phyloP scores from a whole-genome alignment of 1,140 invertebrate species.

The Bradysia coprophila region DNA sequence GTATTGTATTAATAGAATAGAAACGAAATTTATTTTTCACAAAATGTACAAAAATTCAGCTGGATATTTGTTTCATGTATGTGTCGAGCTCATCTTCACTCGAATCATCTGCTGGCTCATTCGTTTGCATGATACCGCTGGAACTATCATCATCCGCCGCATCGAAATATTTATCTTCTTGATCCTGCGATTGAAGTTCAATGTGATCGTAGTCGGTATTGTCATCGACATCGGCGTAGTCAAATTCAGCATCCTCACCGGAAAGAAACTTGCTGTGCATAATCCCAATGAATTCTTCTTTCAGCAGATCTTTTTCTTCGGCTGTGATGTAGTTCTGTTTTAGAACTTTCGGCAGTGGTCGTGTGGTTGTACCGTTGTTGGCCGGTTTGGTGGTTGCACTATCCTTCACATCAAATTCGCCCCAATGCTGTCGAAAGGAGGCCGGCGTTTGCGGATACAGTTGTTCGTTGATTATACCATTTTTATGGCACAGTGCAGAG shows the following conservation, averaged over 20 bases:
- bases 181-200: slow-evolving; percentile 45
- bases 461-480: background rate
- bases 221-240: slow-evolving; percentile 59
- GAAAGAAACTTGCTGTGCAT: slow-evolving; percentile 79
- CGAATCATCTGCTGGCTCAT: slow-evolving; percentile 11
- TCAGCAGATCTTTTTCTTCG: slow-evolving; percentile 41
- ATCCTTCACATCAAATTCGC: slow-evolving; percentile 10
- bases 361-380: slow-evolving; percentile 13
- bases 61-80: slow-evolving; percentile 53
- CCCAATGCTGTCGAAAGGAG: slow-evolving; percentile 14
- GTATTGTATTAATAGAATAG: too few relatives aligned
- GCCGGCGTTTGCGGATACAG: slow-evolving; percentile 2
- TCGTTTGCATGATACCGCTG: slow-evolving; percentile 12
- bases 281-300: slow-evolving; percentile 65
- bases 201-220: slow-evolving; percentile 66
- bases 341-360: too few relatives aligned
- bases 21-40: too few relatives aligned
- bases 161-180: slow-evolving; percentile 81
- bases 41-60: too few relatives aligned
- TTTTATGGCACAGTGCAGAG: slow-evolving; percentile 3
- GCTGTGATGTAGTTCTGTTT: slow-evolving; percentile 25
- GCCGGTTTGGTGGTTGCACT: slow-evolving; percentile 10
- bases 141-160: slow-evolving; percentile 43
- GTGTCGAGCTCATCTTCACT: slow-evolving; percentile 50
- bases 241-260: slow-evolving; percentile 56